phyloP scores from a whole-genome alignment of 2,113 vertebrate species.

The Dendropsophus ebraccatus region DNA sequence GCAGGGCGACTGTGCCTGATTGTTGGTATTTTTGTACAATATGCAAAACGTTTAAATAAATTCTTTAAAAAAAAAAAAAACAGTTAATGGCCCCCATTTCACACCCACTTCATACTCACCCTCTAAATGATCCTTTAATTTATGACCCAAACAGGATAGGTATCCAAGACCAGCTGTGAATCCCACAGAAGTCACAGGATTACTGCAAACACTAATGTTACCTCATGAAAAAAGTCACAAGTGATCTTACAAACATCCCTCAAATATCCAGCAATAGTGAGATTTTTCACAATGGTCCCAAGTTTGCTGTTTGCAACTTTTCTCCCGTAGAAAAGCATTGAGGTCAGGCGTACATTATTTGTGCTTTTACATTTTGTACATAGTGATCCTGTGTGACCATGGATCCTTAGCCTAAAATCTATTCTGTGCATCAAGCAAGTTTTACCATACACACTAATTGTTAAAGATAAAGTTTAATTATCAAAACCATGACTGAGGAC shows the following conservation, averaged over 20 bases:
- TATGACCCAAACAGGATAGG: too few relatives aligned
- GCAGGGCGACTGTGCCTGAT: too few relatives aligned
- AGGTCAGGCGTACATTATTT: too few relatives aligned
- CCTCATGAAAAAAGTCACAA: not conserved
- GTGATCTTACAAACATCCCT: not conserved
- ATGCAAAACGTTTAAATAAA: not conserved
- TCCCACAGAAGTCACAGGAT: not conserved
- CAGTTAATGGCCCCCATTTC: too few relatives aligned
- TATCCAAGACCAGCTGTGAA: too few relatives aligned
- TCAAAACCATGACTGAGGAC: not conserved
- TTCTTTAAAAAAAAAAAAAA: not conserved
- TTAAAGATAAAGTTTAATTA: not conserved
- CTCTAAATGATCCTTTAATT: too few relatives aligned
- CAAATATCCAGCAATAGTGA: not conserved
- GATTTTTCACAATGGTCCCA: too few relatives aligned
- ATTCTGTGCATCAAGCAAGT: not conserved
- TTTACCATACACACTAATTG: not conserved
- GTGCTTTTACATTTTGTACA: too few relatives aligned
- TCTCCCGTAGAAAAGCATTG: too few relatives aligned
- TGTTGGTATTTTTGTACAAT: not conserved
- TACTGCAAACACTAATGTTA: not conserved
- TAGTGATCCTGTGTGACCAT: too few relatives aligned
- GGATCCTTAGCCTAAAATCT: not conserved
- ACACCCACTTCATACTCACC: too few relatives aligned
- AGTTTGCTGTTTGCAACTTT: too few relatives aligned